A percentile compares a stretch with the other conserved stretches of the same genome.
phyloP scores from a whole-genome alignment of 2,888 invertebrate species.

The Andrena haemorrhoa region DNA sequence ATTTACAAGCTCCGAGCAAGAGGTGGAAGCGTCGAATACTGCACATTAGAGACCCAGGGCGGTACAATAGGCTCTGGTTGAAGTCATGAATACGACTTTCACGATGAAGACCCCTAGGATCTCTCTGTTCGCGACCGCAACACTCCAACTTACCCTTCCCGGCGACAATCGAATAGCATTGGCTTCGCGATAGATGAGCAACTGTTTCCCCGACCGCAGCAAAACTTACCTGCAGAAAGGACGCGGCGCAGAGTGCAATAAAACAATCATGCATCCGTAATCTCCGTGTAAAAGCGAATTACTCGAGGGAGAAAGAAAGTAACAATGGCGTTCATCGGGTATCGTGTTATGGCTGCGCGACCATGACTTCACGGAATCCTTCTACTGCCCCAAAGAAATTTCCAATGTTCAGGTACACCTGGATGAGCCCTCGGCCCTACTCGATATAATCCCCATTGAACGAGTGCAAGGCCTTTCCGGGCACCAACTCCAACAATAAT shows the following conservation, averaged over 20 bases:
- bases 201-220: slow-evolving; percentile 25
- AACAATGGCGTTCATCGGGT: slow-evolving; percentile 41
- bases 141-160: not conserved
- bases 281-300: slow-evolving; percentile 78
- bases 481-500: slow-evolving; percentile 57
- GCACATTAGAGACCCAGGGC: not conserved
- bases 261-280: slow-evolving; percentile 76
- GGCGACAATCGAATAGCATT: slow-evolving; percentile 8
- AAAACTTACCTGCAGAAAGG: slow-evolving; percentile 27
- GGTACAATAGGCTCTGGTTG: not conserved
- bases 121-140: slow-evolving; percentile 15
- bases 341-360: slow-evolving; percentile 18
- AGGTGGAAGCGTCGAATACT: not conserved
- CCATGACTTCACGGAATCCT: slow-evolving; percentile 37
- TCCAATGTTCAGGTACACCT: slow-evolving; percentile 48
- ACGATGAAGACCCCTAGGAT: not conserved
- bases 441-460: slow-evolving; percentile 67
- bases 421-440: slow-evolving; percentile 13
- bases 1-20: slow-evolving; percentile 13
- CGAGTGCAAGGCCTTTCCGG: slow-evolving; percentile 33
- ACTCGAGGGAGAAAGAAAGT: slow-evolving; percentile 53
- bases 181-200: not conserved
- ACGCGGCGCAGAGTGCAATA: slow-evolving; percentile 62
- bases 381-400: slow-evolving; percentile 17
- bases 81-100: not conserved